Percentiles rank a stretch among this genome's conserved stretches.
Evolutionary conservation across 2,797 vertebrate genomes (phyloP).

Genomic region (Hylomyscus alleni): DNA sequence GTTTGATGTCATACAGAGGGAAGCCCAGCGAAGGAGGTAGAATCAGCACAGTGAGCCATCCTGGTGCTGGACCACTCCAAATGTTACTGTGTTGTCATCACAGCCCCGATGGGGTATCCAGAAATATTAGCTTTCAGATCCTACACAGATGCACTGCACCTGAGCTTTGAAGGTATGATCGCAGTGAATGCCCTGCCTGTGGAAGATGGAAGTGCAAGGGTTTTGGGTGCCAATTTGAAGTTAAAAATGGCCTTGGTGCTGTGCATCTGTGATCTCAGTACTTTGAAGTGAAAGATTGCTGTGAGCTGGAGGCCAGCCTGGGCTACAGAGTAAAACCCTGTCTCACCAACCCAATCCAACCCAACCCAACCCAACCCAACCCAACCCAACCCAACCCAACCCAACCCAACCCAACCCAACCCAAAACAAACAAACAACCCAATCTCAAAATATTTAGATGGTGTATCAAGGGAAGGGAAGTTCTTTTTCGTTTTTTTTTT

Average conservation of each 20-base stretch:
- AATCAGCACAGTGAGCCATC: background rate
- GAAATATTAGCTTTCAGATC: background rate
- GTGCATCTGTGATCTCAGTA: background rate
- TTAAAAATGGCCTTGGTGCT: background rate
- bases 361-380: background rate
- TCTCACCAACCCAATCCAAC: background rate
- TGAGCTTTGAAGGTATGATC: background rate
- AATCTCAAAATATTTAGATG: background rate
- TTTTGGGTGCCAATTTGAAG: background rate
- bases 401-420: background rate
- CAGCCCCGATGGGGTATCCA: background rate
- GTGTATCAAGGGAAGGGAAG: background rate
- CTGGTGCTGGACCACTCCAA: background rate
- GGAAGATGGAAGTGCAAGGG: background rate
- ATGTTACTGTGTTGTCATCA: too few species aligned
- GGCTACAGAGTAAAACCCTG: background rate
- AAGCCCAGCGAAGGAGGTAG: background rate
- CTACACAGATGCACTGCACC: background rate
- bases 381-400: background rate
- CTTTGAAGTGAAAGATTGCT: background rate
- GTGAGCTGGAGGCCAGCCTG: background rate
- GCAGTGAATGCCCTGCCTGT: background rate
- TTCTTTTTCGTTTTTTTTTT: too few species aligned
- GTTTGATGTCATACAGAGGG: background rate
- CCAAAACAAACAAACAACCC: background rate